These are phyloP conservation scores for Calonectris borealis DNA, from an alignment of 2,113 vertebrate genomes.

Conservation along the genomic window DNA sequence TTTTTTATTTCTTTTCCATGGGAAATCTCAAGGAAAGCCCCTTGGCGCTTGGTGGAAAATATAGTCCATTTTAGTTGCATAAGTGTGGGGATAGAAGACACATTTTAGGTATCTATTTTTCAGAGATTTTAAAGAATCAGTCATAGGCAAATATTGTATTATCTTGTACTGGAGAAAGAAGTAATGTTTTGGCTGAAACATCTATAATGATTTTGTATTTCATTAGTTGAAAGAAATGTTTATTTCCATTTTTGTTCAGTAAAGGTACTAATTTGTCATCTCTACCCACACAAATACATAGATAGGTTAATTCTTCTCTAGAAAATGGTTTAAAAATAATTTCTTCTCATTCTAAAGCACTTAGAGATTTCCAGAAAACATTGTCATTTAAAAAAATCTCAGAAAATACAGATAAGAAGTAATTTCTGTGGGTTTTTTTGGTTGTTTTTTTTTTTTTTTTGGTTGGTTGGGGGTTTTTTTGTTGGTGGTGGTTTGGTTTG, in stretches of 20 bases:
- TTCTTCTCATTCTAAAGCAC: not conserved
- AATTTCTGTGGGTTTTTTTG: not conserved
- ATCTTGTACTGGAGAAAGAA: not conserved
- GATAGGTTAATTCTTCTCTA: not conserved
- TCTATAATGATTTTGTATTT: not conserved
- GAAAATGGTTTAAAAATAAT: not conserved
- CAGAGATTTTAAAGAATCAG: not conserved
- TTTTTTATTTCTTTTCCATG: not conserved
- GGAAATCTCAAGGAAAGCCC: not conserved
- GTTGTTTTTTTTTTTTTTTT: too few relatives aligned
- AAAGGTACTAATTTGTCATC: not conserved
- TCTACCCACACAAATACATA: not conserved
- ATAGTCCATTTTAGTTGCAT: accelerated
- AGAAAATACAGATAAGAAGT: not conserved
- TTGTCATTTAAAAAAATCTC: not conserved
- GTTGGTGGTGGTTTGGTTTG: too few relatives aligned
- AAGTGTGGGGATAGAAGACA: not conserved
- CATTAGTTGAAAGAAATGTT: not conserved
- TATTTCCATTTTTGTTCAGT: not conserved
- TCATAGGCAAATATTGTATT: not conserved
- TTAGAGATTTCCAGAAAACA: not conserved
- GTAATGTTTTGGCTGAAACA: not conserved
- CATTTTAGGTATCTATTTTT: not conserved
- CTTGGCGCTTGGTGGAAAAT: not conserved
- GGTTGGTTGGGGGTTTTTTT: too few relatives aligned